Conservation (phyloP, 2,888 invertebrate genomes). For the Orgyia antiqua region DNA sequence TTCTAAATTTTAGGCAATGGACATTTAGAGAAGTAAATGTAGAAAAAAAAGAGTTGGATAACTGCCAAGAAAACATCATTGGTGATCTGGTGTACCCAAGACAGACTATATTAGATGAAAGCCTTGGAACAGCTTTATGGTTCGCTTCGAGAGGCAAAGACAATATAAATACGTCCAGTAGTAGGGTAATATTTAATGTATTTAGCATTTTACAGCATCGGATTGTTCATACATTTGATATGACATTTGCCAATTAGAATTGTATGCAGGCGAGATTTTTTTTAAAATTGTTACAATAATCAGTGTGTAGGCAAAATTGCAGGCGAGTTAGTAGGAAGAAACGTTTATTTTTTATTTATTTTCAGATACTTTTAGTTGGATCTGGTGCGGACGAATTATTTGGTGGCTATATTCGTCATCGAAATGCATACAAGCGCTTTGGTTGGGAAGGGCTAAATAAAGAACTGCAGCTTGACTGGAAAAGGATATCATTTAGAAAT, state of each 20-base stretch:
- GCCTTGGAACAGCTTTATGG: conserved; percentile 97
- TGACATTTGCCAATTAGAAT: too few species aligned
- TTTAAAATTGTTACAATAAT: too few species aligned
- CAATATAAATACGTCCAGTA: conserved; percentile 71
- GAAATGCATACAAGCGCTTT: conserved; percentile 81
- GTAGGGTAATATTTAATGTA: conserved; percentile 74
- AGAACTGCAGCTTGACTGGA: conserved; percentile 88
- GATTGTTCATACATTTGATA: too few species aligned
- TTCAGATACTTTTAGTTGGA: conserved; percentile 88
- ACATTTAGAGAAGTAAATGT: conserved; percentile 90
- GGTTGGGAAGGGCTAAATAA: conserved; percentile 75
- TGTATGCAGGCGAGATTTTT: too few species aligned
- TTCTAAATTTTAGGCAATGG: conserved; percentile 86
- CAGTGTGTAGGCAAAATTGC: too few species aligned
- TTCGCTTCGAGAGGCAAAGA: conserved; percentile 91
- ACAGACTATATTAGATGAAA: conserved; percentile 94
- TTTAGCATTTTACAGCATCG: too few species aligned
- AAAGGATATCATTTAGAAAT: conserved; percentile 92
- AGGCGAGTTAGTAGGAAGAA: not conserved
- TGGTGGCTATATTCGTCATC: conserved; percentile 95
- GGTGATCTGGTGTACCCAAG: conserved; percentile 90
- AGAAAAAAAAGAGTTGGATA: conserved; percentile 79
- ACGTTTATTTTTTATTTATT: not conserved
- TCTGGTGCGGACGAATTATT: conserved; percentile 99
- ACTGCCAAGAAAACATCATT: conserved; percentile 77